These are phyloP conservation scores for Excalfactoria chinensis DNA, from an alignment of 2,113 vertebrate genomes.

Conservation along the genomic window DNA sequence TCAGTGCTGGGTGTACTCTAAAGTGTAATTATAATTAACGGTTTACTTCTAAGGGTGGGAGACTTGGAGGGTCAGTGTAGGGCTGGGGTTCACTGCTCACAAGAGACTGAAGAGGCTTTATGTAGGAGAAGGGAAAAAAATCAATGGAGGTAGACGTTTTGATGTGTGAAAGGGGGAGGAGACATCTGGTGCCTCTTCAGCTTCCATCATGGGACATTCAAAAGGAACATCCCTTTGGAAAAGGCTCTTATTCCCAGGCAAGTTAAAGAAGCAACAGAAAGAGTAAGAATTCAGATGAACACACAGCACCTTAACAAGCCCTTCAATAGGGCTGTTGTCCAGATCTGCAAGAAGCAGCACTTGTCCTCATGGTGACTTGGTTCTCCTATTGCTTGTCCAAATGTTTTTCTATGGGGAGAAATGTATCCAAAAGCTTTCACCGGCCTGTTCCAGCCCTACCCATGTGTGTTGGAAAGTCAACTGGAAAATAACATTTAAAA, in stretches of 20 bases:
- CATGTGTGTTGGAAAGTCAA: not conserved
- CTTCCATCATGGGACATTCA: not conserved
- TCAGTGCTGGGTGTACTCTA: not conserved
- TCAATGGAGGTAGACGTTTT: not conserved
- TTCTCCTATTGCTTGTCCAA: not conserved
- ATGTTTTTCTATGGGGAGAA: not conserved
- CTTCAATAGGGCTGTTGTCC: fast-evolving
- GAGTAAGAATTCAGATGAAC: not conserved
- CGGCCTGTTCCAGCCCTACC: not conserved
- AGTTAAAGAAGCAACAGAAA: not conserved
- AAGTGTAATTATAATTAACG: not conserved
- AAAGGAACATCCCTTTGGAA: not conserved
- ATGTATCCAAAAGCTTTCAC: not conserved
- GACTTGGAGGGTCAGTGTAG: not conserved
- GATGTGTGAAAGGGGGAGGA: not conserved
- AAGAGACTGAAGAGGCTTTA: not conserved
- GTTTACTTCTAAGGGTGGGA: not conserved
- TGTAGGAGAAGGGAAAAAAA: not conserved
- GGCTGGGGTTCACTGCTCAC: not conserved
- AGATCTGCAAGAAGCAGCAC: not conserved
- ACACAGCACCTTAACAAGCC: fast-evolving
- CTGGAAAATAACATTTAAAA: not conserved
- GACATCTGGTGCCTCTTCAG: not conserved
- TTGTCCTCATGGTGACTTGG: not conserved
- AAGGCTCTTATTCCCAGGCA: not conserved